Conservation (phyloP, 2,113 vertebrate genomes). For the Pristiophorus japonicus region DNA sequence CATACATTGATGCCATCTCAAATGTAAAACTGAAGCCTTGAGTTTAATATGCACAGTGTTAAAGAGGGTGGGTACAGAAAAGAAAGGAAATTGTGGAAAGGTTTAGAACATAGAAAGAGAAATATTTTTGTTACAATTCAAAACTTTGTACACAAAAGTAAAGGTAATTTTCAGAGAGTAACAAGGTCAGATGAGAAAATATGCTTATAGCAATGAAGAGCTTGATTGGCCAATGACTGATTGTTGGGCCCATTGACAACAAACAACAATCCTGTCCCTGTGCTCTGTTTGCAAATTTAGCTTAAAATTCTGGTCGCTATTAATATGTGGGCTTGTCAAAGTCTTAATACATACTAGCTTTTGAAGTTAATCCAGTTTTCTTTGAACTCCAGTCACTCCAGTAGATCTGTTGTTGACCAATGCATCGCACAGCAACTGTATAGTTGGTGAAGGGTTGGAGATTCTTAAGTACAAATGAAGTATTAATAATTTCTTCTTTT, state of each 20-base stretch:
- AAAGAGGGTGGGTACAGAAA: too few relatives aligned
- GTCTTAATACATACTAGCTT: constrained; percentile 45
- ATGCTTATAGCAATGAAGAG: constrained; percentile 7
- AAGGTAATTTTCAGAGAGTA: background rate
- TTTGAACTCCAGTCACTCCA: constrained; percentile 63
- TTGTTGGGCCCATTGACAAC: background rate
- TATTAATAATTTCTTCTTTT: background rate
- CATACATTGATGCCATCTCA: background rate
- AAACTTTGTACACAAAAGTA: background rate
- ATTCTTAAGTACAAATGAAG: constrained; percentile 6
- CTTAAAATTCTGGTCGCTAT: background rate
- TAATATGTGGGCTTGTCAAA: background rate
- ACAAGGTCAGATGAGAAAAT: background rate
- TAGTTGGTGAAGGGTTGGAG: constrained; percentile 50
- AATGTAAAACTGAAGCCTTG: background rate
- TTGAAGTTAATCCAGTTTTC: constrained; percentile 47
- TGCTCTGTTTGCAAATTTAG: background rate
- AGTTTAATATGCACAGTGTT: background rate
- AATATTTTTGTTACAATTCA: constrained; percentile 5
- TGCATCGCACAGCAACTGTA: constrained; percentile 47
- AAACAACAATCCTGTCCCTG: background rate
- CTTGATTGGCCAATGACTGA: background rate
- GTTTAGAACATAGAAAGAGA: background rate
- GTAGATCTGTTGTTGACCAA: constrained; percentile 40
- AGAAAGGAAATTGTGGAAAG: background rate